A percentile compares a stretch with the other conserved stretches of the same genome.
These are phyloP conservation scores for Cryptus viduatorius DNA, from an alignment of 2,888 invertebrate genomes.

Conservation along the genomic window DNA sequence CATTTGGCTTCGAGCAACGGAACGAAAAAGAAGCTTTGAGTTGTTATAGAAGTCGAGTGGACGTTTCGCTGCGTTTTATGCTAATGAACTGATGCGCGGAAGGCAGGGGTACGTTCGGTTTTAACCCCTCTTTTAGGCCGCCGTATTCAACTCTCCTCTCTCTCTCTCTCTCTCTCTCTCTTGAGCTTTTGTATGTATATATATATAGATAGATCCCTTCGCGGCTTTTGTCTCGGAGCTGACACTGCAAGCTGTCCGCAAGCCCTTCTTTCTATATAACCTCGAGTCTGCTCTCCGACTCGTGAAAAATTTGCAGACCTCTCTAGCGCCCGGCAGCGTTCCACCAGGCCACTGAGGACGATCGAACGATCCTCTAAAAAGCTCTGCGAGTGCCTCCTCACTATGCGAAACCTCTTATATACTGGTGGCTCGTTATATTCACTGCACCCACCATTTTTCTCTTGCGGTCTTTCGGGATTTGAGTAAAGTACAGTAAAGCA, in stretches of 20 bases:
- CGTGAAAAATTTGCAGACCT: slow-evolving; percentile 66
- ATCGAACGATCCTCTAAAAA: slow-evolving; percentile 3
- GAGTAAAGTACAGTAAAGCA: background rate
- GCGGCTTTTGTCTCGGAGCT: slow-evolving; percentile 62
- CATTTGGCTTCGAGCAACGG: background rate
- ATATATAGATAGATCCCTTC: slow-evolving; percentile 39
- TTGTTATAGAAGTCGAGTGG: slow-evolving; percentile 25
- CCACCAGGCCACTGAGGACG: background rate
- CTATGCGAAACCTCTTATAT: slow-evolving; percentile 7
- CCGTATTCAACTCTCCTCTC: background rate
- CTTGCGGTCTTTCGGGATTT: background rate
- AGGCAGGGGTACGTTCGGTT: slow-evolving; percentile 4
- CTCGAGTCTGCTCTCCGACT: slow-evolving; percentile 48
- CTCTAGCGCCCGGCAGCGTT: slow-evolving; percentile 43
- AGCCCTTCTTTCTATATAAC: slow-evolving; percentile 47
- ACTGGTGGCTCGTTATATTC: slow-evolving; percentile 11
- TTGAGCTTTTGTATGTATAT: slow-evolving; percentile 12
- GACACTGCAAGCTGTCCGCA: slow-evolving; percentile 61
- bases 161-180: slow-evolving; percentile 4
- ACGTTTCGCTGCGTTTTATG: slow-evolving; percentile 62
- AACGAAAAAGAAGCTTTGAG: background rate
- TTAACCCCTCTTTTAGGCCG: slow-evolving; percentile 10
- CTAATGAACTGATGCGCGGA: slow-evolving; percentile 58
- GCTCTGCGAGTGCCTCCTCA: background rate
- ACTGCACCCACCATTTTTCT: slow-evolving; percentile 5